phyloP scores from a whole-genome alignment of 1,140 invertebrate genomes.

The Scaptomyza hsui region DNA sequence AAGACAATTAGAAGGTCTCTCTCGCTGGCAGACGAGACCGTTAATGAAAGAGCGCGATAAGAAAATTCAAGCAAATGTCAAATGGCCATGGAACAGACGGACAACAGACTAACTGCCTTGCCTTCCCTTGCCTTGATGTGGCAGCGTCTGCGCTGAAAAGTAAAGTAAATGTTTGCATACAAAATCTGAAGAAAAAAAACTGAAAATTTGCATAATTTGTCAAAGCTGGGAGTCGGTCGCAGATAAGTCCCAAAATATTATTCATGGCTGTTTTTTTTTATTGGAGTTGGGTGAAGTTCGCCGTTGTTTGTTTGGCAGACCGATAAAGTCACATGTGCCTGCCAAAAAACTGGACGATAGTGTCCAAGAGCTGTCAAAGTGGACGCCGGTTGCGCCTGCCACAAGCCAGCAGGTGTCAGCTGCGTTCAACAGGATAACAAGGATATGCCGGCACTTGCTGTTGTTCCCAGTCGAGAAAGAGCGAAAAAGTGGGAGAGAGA shows the following conservation, averaged over 20 bases:
- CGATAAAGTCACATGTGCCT: conserved; percentile 68
- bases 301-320: background rate
- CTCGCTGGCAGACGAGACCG: conserved; percentile 59
- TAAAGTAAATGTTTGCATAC: conserved; percentile 83
- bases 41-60: conserved; percentile 78
- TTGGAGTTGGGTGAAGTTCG: conserved; percentile 9
- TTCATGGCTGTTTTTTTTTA: conserved; percentile 52
- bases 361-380: conserved; percentile 70
- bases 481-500: no score
- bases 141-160: conserved; percentile 71
- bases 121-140: conserved; percentile 3
- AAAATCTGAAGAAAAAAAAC: conserved; percentile 80
- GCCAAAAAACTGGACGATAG: conserved; percentile 41
- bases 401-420: conserved; percentile 60
- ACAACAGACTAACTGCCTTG: background rate
- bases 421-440: conserved; percentile 65
- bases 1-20: conserved; percentile 81
- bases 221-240: conserved; percentile 36
- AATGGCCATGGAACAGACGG: conserved; percentile 31
- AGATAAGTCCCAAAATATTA: conserved; percentile 67
- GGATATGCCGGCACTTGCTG: conserved; percentile 38
- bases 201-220: conserved; percentile 82
- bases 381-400: conserved; percentile 61
- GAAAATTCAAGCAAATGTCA: conserved; percentile 73
- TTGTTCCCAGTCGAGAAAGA: no score